These are phyloP conservation scores for Morone saxatilis DNA, from an alignment of 2,113 vertebrate genomes.

Conservation along the genomic window DNA sequence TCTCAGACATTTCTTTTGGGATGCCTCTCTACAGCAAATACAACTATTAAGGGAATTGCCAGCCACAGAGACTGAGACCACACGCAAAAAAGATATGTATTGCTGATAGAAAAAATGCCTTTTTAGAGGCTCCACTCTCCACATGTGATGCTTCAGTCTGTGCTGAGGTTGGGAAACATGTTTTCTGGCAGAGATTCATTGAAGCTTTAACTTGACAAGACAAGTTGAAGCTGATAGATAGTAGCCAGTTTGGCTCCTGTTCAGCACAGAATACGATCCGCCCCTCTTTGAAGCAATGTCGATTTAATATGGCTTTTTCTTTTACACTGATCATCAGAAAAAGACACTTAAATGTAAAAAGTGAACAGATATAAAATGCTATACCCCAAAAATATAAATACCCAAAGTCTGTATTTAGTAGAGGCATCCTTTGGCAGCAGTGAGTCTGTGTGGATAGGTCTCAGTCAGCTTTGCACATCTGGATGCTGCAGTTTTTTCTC, in stretches of 20 bases:
- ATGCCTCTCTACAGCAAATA: background rate
- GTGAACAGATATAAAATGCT: background rate
- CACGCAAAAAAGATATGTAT: background rate
- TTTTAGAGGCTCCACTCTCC: conserved; percentile 3
- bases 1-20: background rate
- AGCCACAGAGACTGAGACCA: conserved; percentile 4
- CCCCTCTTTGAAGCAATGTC: background rate
- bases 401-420: background rate
- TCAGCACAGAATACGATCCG: rapidly evolving
- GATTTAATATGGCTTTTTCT: background rate
- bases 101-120: background rate
- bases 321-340: background rate
- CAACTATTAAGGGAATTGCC: background rate
- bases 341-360: background rate
- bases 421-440: background rate
- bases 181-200: background rate
- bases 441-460: background rate
- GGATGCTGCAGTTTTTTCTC: background rate
- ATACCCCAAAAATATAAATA: no score
- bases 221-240: background rate
- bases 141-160: conserved; percentile 6
- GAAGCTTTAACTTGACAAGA: background rate
- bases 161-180: background rate
- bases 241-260: background rate
- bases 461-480: background rate